These are phyloP conservation scores for Paedocypris micromegethes DNA, from an alignment of 2,797 vertebrate species.

Conservation along the genomic window DNA sequence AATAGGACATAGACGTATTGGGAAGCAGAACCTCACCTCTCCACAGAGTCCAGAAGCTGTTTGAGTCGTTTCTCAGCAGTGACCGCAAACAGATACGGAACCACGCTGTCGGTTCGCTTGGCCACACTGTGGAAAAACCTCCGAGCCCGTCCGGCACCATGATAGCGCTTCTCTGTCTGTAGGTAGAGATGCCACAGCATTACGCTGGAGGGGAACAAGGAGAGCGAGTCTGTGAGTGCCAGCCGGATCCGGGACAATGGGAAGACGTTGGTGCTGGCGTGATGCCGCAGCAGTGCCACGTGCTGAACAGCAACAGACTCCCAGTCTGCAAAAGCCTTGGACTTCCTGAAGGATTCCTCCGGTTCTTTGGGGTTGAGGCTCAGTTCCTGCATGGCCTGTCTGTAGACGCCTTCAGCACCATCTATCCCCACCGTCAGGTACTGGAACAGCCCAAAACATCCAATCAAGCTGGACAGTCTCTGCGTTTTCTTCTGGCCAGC, in stretches of 20 bases:
- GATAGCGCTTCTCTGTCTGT: slow-evolving; percentile 79
- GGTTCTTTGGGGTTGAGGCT: not conserved
- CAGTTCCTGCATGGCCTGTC: slow-evolving; percentile 60
- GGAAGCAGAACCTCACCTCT: slow-evolving; percentile 68
- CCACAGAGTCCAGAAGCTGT: slow-evolving; percentile 76
- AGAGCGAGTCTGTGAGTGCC: slow-evolving; percentile 70
- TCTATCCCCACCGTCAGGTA: slow-evolving; percentile 86
- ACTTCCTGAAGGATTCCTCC: not conserved
- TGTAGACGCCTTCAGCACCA: slow-evolving; percentile 69
- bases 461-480: slow-evolving; percentile 62
- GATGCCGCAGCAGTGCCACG: slow-evolving; percentile 73
- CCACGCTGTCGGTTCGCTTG: slow-evolving; percentile 63
- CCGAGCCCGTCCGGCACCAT: slow-evolving; percentile 78
- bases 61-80: slow-evolving; percentile 85
- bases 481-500: not conserved
- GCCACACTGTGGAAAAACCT: slow-evolving; percentile 80
- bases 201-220: slow-evolving; percentile 69
- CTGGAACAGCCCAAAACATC: slow-evolving; percentile 87
- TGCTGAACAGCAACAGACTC: slow-evolving; percentile 76
- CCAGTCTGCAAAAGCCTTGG: slow-evolving; percentile 51
- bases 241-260: slow-evolving; percentile 78
- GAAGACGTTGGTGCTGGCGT: slow-evolving; percentile 70
- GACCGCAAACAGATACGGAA: slow-evolving; percentile 86
- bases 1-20: not conserved
- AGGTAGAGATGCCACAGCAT: slow-evolving; percentile 81